Conservation (phyloP, 2,113 vertebrate species). For the Megaleporinus macrocephalus region DNA sequence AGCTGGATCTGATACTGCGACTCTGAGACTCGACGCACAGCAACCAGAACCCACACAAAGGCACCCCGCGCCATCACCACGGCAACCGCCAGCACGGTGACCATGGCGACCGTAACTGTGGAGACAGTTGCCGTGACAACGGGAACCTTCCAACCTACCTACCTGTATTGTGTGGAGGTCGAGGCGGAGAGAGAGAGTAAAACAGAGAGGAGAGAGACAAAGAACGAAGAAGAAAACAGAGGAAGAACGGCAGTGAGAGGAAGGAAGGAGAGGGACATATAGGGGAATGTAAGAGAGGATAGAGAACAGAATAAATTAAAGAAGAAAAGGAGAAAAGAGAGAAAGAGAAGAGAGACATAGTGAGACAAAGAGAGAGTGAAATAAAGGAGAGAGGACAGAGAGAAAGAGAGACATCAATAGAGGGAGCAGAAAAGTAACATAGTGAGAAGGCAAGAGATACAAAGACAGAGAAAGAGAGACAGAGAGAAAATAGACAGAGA, state of each 20-base stretch:
- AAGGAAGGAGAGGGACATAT: not conserved
- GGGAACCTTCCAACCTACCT: not conserved
- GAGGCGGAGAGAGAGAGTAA: not conserved
- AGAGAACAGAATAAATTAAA: not conserved
- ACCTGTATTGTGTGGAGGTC: not conserved
- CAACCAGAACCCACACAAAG: not conserved
- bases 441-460: not conserved
- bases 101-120: not conserved
- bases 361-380: not conserved
- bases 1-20: too few species aligned
- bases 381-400: not conserved
- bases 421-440: not conserved
- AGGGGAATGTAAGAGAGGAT: not conserved
- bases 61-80: conserved; percentile 64
- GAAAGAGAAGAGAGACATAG: not conserved
- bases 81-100: not conserved
- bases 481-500: not conserved
- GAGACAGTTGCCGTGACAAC: conserved; percentile 15
- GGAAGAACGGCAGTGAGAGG: not conserved
- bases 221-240: not conserved
- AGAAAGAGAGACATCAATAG: not conserved
- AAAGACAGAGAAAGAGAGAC: not conserved
- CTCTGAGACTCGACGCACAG: too few species aligned
- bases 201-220: conserved; percentile 16
- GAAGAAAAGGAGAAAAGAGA: not conserved